Percentiles rank a stretch among this genome's conserved stretches.
Evolutionary conservation across 2,113 vertebrate genomes (phyloP).

Genomic region (Rhegmatorhina hoffmannsi): DNA sequence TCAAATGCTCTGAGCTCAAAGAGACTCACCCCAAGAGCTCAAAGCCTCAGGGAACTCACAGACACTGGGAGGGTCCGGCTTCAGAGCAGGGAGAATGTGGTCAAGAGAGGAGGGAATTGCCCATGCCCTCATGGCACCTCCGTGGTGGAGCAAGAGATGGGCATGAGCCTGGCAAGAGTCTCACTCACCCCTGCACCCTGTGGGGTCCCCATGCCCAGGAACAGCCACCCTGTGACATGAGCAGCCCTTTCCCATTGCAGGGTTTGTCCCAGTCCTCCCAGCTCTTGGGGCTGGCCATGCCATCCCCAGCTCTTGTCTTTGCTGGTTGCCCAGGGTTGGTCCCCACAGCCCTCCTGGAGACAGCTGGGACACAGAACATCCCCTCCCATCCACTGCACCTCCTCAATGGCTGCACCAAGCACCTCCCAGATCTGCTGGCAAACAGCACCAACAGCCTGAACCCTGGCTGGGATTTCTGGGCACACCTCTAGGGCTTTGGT

Average conservation of each 20-base stretch:
- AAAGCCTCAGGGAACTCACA: background rate
- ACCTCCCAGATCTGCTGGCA: background rate
- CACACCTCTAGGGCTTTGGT: background rate
- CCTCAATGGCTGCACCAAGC: background rate
- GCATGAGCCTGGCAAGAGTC: fast-evolving
- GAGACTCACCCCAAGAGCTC: background rate
- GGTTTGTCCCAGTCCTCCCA: background rate
- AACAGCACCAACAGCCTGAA: background rate
- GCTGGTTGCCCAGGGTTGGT: background rate
- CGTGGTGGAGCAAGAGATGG: background rate
- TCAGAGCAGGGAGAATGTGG: fast-evolving
- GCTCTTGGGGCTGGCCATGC: fast-evolving
- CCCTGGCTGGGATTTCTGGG: background rate
- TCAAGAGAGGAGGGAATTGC: background rate
- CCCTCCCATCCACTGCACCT: background rate
- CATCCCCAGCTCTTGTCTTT: background rate
- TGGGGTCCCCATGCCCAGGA: fast-evolving
- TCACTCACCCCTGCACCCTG: fast-evolving
- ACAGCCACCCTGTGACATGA: fast-evolving
- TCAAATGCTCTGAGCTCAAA: fast-evolving
- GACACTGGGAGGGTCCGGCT: fast-evolving
- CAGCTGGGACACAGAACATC: background rate
- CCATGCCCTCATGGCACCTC: fast-evolving
- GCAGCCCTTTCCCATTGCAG: background rate
- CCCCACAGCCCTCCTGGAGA: background rate